Conservation (phyloP, 2,888 invertebrate genomes). For the Scaptomyza cyrtandrae region DNA sequence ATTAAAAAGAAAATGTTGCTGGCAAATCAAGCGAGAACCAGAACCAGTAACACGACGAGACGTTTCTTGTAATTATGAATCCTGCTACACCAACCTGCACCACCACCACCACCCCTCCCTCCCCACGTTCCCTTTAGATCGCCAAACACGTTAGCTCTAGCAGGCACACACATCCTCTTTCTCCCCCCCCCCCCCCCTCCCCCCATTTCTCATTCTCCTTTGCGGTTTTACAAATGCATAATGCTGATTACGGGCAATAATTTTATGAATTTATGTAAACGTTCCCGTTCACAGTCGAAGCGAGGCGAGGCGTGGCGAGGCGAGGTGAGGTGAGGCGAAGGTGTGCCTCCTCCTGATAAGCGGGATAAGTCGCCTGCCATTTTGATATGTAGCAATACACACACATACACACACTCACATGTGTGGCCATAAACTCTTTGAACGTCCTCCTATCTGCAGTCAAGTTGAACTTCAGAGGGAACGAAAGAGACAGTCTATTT, state of each 20-base stretch:
- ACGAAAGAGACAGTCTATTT: constrained; percentile 19
- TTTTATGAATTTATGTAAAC: constrained; percentile 82
- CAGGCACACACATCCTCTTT: background rate
- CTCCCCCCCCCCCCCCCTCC: no score
- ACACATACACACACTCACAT: background rate
- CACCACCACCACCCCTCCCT: background rate
- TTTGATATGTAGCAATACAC: constrained; percentile 22
- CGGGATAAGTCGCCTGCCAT: constrained; percentile 39
- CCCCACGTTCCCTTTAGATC: background rate
- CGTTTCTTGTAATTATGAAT: constrained; percentile 52
- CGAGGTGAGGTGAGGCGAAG: constrained; percentile 50
- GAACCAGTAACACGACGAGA: constrained; percentile 23
- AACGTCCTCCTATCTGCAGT: constrained; percentile 45
- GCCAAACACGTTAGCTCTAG: background rate
- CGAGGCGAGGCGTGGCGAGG: background rate
- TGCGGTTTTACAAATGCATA: constrained; percentile 83
- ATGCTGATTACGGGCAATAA: constrained; percentile 84
- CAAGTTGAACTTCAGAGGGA: constrained; percentile 19
- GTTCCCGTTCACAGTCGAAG: constrained; percentile 22
- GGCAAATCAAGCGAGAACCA: constrained; percentile 71
- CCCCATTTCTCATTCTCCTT: constrained; percentile 23
- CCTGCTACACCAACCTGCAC: background rate
- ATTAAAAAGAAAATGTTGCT: constrained; percentile 80
- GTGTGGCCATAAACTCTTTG: constrained; percentile 52
- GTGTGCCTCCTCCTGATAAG: constrained; percentile 58